These are phyloP conservation scores for Gadus chalcogrammus DNA, from an alignment of 2,113 vertebrate species.

Conservation along the genomic window DNA sequence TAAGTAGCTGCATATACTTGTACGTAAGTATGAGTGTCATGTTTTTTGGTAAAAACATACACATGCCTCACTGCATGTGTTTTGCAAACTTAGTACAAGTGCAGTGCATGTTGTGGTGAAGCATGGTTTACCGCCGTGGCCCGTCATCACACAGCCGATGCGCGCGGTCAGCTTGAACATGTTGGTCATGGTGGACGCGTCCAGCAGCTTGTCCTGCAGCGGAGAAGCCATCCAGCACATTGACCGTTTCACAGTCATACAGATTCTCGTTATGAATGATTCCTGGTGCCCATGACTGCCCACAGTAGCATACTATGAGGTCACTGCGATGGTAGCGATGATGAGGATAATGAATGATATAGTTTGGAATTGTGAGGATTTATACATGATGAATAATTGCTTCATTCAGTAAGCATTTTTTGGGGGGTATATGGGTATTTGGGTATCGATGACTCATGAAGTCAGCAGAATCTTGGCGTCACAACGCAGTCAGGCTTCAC, in stretches of 20 bases:
- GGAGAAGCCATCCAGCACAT: not conserved
- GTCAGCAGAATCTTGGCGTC: slow-evolving; percentile 33
- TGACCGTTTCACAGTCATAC: not conserved
- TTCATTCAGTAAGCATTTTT: not conserved
- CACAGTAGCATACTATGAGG: not conserved
- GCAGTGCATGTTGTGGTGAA: too few relatives aligned
- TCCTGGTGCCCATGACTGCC: not conserved
- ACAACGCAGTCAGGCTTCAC: slow-evolving; percentile 31
- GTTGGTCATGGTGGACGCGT: slow-evolving; percentile 74
- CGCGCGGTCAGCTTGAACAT: slow-evolving; percentile 70
- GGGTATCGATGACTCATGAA: not conserved
- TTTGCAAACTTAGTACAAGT: too few relatives aligned
- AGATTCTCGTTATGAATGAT: not conserved
- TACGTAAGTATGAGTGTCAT: too few relatives aligned
- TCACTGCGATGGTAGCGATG: not conserved
- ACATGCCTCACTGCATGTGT: too few relatives aligned
- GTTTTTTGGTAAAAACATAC: too few relatives aligned
- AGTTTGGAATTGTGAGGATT: too few relatives aligned
- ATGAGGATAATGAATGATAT: not conserved
- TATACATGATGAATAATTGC: too few relatives aligned
- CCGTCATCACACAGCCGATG: slow-evolving; percentile 80
- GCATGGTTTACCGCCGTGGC: slow-evolving; percentile 60
- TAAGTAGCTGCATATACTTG: too few relatives aligned
- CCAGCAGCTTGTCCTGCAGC: slow-evolving; percentile 75
- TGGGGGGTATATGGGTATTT: not conserved